phyloP scores from a whole-genome alignment of 2,797 vertebrate genomes.

The Pipistrellus pygmaeus region DNA sequence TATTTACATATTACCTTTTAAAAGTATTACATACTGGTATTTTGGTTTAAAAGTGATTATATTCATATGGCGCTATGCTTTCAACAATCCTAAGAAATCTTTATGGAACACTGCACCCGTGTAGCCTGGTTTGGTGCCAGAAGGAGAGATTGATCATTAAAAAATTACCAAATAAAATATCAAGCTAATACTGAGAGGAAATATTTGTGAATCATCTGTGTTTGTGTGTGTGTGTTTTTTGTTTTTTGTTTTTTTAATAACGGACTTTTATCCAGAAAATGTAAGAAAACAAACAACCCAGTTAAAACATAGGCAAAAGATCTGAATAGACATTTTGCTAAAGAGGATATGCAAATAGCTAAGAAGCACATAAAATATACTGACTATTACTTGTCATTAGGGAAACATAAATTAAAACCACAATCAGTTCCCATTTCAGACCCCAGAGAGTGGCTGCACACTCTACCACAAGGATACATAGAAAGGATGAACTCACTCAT shows the following conservation, averaged over 20 bases:
- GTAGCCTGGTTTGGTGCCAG: not conserved
- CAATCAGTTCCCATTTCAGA: not conserved
- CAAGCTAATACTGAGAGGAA: not conserved
- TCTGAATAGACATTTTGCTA: constrained; percentile 28
- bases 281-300: not conserved
- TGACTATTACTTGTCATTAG: not conserved
- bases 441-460: not conserved
- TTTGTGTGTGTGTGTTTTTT: no score
- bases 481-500: not conserved
- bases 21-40: not conserved
- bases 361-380: constrained; percentile 26
- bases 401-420: constrained; percentile 48
- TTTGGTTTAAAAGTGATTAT: not conserved
- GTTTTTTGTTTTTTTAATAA: not conserved
- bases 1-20: not conserved
- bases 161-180: constrained; percentile 39
- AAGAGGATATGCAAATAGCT: constrained; percentile 3
- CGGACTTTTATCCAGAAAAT: constrained; percentile 10
- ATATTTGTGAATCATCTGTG: not conserved
- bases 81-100: constrained; percentile 33
- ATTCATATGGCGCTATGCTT: not conserved
- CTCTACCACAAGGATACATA: not conserved
- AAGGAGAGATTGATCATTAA: not conserved
- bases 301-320: not conserved
- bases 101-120: not conserved